Evolutionary conservation across 2,113 vertebrate species (phyloP), one percentile per base, ranked within the genome.

Genomic region (Austrofundulus limnaeus): DNA sequence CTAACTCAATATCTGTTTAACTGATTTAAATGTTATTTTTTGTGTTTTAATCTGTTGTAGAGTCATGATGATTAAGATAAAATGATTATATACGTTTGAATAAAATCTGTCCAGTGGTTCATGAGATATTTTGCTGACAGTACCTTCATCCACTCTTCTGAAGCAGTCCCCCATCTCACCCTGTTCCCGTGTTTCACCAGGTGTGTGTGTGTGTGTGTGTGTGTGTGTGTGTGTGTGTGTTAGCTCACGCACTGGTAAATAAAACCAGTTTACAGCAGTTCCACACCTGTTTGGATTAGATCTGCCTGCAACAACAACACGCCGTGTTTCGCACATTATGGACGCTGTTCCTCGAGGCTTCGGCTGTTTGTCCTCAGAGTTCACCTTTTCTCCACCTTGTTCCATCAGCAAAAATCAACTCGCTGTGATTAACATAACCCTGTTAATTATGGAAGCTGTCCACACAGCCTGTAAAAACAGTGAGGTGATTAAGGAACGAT

Each of bases 401-500:
- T 67, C 28, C 55, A 78, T 89, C 84, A 88, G 84, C 86, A 78
- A 67, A n/a, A 82, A 79, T 78, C 41, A 70, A 39, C 60, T 48
- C 1, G 20, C 49, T 24, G 9, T 64, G 76, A 83, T 87, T 72
- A 81, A 66, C 78, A 83, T 87, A 84, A 85, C 60, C 48, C 11
- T 48, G 61, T 87, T 84, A 84, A 80, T 84, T 78, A 87, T 81
- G 75, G 1, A 71, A 80, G 86, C 81, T n/a, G 54, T 52, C 17
- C 11, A 42, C 37, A 64, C 57, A 64, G 52, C 42, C 23, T 6
- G 25, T 25, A 66, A 45, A 51, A 1, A 74, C 69, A 72, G 39
- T 43, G 23, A 25, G 23, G 23, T 16, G 23, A 25, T 23, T 13
- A 24, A 21, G 16, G 4, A 53, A 19, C 23, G 4, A 39, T 23